Percentiles rank a stretch among this genome's conserved stretches.
Conservation (phyloP, 2,888 invertebrate genomes). For the Aethes cnicana region DNA sequence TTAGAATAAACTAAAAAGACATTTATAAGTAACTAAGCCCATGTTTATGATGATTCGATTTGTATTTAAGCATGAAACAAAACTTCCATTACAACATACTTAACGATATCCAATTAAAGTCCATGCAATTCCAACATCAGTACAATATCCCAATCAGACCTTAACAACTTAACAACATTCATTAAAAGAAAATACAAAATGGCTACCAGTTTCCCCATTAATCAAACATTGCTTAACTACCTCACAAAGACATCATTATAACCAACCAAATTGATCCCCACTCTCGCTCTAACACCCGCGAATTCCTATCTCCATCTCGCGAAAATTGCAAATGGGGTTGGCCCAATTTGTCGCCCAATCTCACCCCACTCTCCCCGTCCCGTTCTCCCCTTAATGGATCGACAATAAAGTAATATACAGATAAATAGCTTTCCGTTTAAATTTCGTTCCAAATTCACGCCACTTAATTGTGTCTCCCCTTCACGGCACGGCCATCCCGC, state of each 20-base stretch:
- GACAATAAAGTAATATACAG: slow-evolving; percentile 81
- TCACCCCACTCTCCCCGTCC: slow-evolving; percentile 47
- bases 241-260: slow-evolving; percentile 62
- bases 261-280: slow-evolving; percentile 58
- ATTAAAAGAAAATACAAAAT: slow-evolving; percentile 15
- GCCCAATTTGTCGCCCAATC: slow-evolving; percentile 59
- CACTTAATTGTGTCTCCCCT: slow-evolving; percentile 77
- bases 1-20: too few relatives aligned
- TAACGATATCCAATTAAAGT: background rate
- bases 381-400: slow-evolving; percentile 71
- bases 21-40: too few relatives aligned
- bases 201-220: slow-evolving; percentile 23
- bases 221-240: slow-evolving; percentile 32
- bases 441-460: slow-evolving; percentile 77
- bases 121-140: background rate
- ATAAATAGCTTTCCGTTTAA: slow-evolving; percentile 79
- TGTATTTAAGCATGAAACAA: too few relatives aligned
- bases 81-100: background rate
- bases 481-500: slow-evolving; percentile 46
- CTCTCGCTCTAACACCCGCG: slow-evolving; percentile 41
- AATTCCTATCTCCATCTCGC: slow-evolving; percentile 29
- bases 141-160: slow-evolving; percentile 18
- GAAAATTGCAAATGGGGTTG: slow-evolving; percentile 54
- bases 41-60: too few relatives aligned
- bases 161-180: slow-evolving; percentile 9